phyloP scores from a whole-genome alignment of 2,888 invertebrate species.

The Polydrusus pterygomalis region DNA sequence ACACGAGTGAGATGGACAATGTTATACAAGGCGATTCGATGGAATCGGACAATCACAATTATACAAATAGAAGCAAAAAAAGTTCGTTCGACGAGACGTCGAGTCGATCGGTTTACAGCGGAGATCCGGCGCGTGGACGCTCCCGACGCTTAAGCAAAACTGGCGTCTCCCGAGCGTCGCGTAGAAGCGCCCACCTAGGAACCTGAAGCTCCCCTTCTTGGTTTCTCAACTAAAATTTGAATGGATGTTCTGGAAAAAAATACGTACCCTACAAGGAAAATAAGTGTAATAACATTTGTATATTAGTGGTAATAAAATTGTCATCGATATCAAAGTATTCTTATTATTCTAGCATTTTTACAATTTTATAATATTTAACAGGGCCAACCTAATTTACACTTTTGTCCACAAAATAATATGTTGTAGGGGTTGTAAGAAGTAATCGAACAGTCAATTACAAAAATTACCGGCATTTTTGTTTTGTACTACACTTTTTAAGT shows the following conservation, averaged over 20 bases:
- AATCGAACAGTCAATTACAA: too few relatives aligned
- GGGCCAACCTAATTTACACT: too few relatives aligned
- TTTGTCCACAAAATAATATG: too few relatives aligned
- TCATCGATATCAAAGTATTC: too few relatives aligned
- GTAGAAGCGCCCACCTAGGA: conserved; percentile 29
- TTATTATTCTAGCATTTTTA: too few relatives aligned
- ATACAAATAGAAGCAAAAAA: conserved; percentile 47
- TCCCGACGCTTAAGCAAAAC: conserved; percentile 47
- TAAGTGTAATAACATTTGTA: neutral
- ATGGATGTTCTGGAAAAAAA: neutral
- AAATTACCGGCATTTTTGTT: too few relatives aligned
- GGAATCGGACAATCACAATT: conserved; percentile 20
- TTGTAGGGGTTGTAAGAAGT: too few relatives aligned
- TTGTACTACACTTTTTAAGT: too few relatives aligned
- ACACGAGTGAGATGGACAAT: conserved; percentile 17
- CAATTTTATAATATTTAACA: too few relatives aligned
- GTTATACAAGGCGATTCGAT: conserved; percentile 35
- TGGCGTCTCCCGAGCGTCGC: conserved; percentile 29
- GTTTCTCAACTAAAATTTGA: neutral
- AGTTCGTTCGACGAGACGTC: conserved; percentile 34
- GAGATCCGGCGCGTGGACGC: conserved; percentile 33
- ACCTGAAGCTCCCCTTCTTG: conserved; percentile 36
- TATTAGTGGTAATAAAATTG: too few relatives aligned
- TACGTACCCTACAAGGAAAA: neutral
- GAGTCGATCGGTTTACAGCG: conserved; percentile 28